These are phyloP conservation scores for Brachynemurus nebulosus DNA, from an alignment of 2,888 invertebrate genomes.

Conservation along the genomic window DNA sequence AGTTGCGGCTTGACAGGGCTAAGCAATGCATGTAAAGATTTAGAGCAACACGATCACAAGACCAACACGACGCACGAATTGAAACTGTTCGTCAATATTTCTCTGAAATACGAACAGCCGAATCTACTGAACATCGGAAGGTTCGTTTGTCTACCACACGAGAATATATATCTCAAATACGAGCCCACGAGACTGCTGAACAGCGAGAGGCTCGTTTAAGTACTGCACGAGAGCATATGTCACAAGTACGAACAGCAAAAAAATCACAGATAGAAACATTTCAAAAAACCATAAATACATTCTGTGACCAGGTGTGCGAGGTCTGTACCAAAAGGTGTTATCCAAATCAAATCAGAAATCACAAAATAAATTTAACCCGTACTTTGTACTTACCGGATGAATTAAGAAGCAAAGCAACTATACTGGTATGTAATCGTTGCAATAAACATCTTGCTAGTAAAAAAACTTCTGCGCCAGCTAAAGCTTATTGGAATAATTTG, in stretches of 20 bases:
- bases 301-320: slow-evolving; percentile 7
- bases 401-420: neutral
- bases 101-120: neutral
- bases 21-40: neutral
- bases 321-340: slow-evolving; percentile 9
- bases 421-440: slow-evolving; percentile 8
- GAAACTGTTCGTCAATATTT: neutral
- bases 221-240: neutral
- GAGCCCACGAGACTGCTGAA: slow-evolving; percentile 3
- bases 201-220: slow-evolving; percentile 6
- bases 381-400: neutral
- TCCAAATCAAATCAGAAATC: slow-evolving; percentile 7
- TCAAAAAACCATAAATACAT: slow-evolving; percentile 4
- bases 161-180: slow-evolving; percentile 1
- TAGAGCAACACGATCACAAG: slow-evolving; percentile 5
- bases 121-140: neutral
- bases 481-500: slow-evolving; percentile 16
- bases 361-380: neutral
- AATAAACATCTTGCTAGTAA: slow-evolving; percentile 7
- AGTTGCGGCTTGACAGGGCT: neutral
- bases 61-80: neutral
- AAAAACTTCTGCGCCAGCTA: slow-evolving; percentile 12
- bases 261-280: neutral
- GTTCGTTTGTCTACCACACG: neutral
- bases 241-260: slow-evolving; percentile 1